Base-by-base conservation (phyloP, 2,797 vertebrate genomes). In the Phoeniculus purpureus region DNA sequence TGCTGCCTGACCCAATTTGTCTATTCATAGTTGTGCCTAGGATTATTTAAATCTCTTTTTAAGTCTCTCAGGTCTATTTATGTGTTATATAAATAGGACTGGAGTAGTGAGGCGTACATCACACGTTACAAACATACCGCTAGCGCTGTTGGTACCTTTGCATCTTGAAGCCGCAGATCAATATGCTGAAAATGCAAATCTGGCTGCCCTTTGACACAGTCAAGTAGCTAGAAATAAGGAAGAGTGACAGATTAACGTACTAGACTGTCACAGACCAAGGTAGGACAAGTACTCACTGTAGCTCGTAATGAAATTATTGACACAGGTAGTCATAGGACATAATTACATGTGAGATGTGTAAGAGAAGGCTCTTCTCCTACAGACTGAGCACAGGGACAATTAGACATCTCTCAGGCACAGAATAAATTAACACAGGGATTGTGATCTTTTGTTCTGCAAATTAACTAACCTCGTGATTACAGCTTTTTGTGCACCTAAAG, bases 271-370 rank as follows among this genome's bases (percentile, higher is more conserved):
- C 3, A 94, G 84, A 70, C 51, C 3, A 32, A 56, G 0, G 1
- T 40, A 76, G 29, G 50, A 66, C 94, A 89, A 94, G 51, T 66
- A 77, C 25, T 83, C 25, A 60, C 27, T 61, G 62, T 85, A 79
- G 70, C 73, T 81, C 87, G 62, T 89, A 89, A 91, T 62, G 85
- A 89, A 71, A 66, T 60, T 87, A 81, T 93, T 94, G 47, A 83
- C 84, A n/a, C 9, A 12, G 67, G 86, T 83, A 90, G 76, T 92
- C 93, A 92, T 90, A 85, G 77, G 50, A 66, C 25, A 9, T 91
- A 91, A 91, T 93, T 87, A 45, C n/a, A 22, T 59, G 60, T 83
- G 76, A 73, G 82, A 40, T 92, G 18, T 81, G 87, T 47, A 43
- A 76, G 66, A 59, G 56, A 91, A 76, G 77, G 23, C 11, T 2